Evolutionary conservation across 1,140 invertebrate genomes (phyloP).

Genomic region (Drosophila tani): DNA sequence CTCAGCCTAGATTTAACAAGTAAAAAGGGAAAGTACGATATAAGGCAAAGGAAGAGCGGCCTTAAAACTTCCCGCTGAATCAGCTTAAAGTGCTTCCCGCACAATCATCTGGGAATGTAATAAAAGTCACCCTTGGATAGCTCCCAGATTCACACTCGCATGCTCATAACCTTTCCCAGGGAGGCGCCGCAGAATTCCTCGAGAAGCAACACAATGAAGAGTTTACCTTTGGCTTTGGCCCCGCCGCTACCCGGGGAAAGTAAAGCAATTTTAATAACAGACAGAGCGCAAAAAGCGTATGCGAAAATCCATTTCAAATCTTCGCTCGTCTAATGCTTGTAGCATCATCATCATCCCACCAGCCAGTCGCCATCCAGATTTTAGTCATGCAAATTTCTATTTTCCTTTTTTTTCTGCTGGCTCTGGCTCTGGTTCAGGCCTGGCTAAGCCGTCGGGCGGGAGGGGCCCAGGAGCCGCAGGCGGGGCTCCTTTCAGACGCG

Average conservation of each 20-base stretch:
- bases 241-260: conserved; percentile 12
- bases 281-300: conserved; percentile 68
- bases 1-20: conserved; percentile 2
- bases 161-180: conserved; percentile 29
- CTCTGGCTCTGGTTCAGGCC: conserved; percentile 16
- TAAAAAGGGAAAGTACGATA: neutral
- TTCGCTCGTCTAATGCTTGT: conserved; percentile 62
- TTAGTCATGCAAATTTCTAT: conserved; percentile 67
- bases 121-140: conserved; percentile 45
- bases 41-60: neutral
- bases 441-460: conserved; percentile 28
- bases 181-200: conserved; percentile 12
- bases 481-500: conserved; percentile 62
- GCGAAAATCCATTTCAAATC: conserved; percentile 75
- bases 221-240: conserved; percentile 33
- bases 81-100: conserved; percentile 27
- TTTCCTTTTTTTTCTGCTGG: conserved; percentile 16
- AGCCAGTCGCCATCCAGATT: conserved; percentile 38
- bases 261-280: conserved; percentile 73
- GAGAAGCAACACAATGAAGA: conserved; percentile 34
- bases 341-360: conserved; percentile 28
- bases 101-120: conserved; percentile 36
- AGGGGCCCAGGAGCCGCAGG: conserved; percentile 21
- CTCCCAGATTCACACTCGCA: conserved; percentile 28
- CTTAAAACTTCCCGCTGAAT: conserved; percentile 10